phyloP scores from a whole-genome alignment of 1,140 invertebrate genomes.

The Drosophila santomea region DNA sequence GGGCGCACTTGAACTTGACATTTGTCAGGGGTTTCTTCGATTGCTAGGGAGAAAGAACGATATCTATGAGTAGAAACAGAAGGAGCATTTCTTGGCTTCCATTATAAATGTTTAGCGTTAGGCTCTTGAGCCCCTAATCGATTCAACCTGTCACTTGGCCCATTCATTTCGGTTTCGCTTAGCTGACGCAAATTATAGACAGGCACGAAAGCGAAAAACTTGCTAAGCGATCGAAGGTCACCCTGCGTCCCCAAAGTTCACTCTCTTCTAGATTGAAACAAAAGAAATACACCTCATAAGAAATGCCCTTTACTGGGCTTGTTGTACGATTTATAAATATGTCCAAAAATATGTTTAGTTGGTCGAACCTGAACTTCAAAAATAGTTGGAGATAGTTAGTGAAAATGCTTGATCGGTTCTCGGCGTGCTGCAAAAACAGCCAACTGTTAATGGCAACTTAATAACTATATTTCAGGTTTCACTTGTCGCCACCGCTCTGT shows the following conservation, averaged over 20 bases:
- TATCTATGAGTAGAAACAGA: not conserved
- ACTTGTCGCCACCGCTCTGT: slow-evolving; percentile 11
- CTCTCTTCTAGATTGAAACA: not conserved
- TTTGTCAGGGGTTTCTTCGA: slow-evolving; percentile 18
- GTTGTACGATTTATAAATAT: too few species aligned
- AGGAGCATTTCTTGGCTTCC: not conserved
- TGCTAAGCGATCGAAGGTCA: slow-evolving; percentile 19
- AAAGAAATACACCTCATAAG: too few species aligned
- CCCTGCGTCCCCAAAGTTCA: slow-evolving; percentile 7
- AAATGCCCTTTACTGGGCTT: too few species aligned
- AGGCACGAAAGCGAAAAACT: slow-evolving; percentile 9
- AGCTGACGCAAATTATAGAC: slow-evolving; percentile 16
- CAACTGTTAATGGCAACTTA: slow-evolving; percentile 58
- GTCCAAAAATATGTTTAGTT: too few species aligned
- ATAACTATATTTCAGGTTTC: slow-evolving; percentile 59
- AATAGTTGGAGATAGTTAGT: too few species aligned
- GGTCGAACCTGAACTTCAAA: too few species aligned
- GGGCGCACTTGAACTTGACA: slow-evolving; percentile 65
- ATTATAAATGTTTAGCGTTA: not conserved
- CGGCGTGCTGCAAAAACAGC: slow-evolving; percentile 13
- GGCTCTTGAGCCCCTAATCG: slow-evolving; percentile 2
- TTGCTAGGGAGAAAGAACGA: not conserved
- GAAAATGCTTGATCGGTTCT: slow-evolving; percentile 7
- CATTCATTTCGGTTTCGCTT: slow-evolving; percentile 13
- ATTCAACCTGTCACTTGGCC: slow-evolving; percentile 20